phyloP scores from a whole-genome alignment of 2,797 vertebrate species.

The Streptopelia turtur region DNA sequence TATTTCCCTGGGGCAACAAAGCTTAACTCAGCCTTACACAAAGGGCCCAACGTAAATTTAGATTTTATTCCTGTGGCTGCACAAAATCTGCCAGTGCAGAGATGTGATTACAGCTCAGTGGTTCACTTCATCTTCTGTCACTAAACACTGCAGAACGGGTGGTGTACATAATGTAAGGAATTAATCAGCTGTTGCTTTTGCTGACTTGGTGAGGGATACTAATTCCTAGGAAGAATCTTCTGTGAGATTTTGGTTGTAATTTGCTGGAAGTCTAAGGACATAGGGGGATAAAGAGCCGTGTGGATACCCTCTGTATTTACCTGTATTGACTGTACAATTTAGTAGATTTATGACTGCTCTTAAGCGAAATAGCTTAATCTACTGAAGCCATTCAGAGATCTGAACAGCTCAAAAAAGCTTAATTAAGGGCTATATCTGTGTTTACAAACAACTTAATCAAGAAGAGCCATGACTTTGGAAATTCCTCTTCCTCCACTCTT shows the following conservation, averaged over 20 bases:
- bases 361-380: background rate
- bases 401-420: background rate
- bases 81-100: slow-evolving; percentile 2
- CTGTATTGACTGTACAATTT: background rate
- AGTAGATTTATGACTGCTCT: background rate
- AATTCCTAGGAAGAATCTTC: background rate
- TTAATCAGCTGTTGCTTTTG: slow-evolving; percentile 10
- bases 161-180: background rate
- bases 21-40: background rate
- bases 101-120: slow-evolving; percentile 24
- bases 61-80: slow-evolving; percentile 39
- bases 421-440: background rate
- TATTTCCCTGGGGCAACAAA: background rate
- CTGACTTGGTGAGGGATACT: background rate
- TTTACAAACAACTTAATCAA: background rate
- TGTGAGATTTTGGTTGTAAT: background rate
- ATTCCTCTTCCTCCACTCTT: background rate
- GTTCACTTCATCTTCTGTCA: slow-evolving; percentile 38
- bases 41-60: background rate
- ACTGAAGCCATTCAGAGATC: background rate
- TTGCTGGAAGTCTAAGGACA: background rate
- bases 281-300: background rate
- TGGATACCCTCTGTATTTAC: background rate
- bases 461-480: background rate
- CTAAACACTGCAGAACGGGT: background rate